Percentiles rank a stretch among this genome's conserved stretches.
These are phyloP conservation scores for Theretra japonica DNA, from an alignment of 2,888 invertebrate species.

Conservation along the genomic window DNA sequence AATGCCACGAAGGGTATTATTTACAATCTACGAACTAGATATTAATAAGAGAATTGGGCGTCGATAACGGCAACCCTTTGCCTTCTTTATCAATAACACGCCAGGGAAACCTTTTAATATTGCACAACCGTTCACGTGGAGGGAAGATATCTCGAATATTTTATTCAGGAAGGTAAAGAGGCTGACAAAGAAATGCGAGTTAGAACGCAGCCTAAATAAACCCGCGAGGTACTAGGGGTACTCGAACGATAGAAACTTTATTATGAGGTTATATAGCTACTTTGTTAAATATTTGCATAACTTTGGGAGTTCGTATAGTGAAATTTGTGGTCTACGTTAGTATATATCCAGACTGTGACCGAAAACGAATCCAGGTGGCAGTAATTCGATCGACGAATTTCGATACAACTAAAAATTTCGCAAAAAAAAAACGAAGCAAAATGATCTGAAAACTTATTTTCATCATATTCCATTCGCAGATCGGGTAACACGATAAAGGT, in stretches of 20 bases:
- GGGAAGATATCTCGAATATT: constrained; percentile 80
- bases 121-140: constrained; percentile 58
- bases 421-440: too few species aligned
- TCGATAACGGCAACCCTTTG: constrained; percentile 53
- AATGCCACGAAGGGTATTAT: constrained; percentile 20
- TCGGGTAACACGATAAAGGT: not conserved
- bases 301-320: not conserved
- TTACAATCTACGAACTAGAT: constrained; percentile 29
- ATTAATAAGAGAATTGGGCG: constrained; percentile 52
- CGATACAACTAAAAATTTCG: too few species aligned
- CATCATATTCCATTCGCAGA: not conserved
- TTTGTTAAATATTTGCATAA: not conserved
- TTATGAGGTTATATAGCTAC: not conserved
- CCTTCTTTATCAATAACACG: constrained; percentile 63
- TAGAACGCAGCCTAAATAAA: constrained; percentile 78
- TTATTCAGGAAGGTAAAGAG: constrained; percentile 78
- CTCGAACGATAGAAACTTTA: constrained; percentile 34
- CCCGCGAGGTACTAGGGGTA: constrained; percentile 55
- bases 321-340: not conserved
- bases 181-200: constrained; percentile 81
- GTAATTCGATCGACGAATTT: too few species aligned
- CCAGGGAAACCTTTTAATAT: constrained; percentile 65
- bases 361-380: too few species aligned
- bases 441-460: not conserved
- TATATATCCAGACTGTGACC: too few species aligned